Base-by-base conservation (phyloP, 2,113 vertebrate species). In the Sterrhoptilus dennistouni region DNA sequence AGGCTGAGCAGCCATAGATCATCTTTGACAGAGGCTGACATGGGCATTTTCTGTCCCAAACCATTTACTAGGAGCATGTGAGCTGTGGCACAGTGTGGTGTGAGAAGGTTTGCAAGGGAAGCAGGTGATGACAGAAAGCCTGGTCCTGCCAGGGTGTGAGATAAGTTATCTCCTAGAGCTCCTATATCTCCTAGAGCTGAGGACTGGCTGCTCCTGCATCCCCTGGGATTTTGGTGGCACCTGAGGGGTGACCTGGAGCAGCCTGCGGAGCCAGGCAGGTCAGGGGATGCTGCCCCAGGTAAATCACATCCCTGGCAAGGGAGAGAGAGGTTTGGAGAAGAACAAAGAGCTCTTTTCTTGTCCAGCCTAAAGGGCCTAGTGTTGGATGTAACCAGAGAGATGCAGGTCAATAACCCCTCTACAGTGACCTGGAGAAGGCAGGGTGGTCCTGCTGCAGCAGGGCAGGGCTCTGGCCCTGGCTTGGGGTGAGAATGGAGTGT, bases 11-110 rank as follows among this genome's bases (percentile, higher is more conserved):
- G 74, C 4, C 4, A 0, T 77, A 93, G 50, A 71, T 94, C 87
- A 85, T 59, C 89, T 85, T 81, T 1, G 4, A 27, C 68, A 36
- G 59, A 71, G 59, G 75, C 72, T 86, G 91, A 75, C 82, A 33
- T 2, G 4, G 68, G 23, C 61, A 3, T 83, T 93, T 92, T 84
- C 92, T 57, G 54, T 33, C 36, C 56, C 40, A 14, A 85, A 14
- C 36, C n/a, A 4, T 59, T 65, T 12, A 12, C 36, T 4, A 22
- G 1, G 22, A 23, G 28, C 0, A 0, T 9, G 16, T 1, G 4
- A 33, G 49, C 45, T 14, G 15, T 12, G 40, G 36, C 36, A 50
- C 27, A 6, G 35, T 33, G 74, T 53, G 76, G 52, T 42, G 17
- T 71, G 49, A 23, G 79, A 29, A 59, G 27, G 20, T 70, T 44